phyloP scores from a whole-genome alignment of 2,888 invertebrate species.

The Drosophila austrosaltans region DNA sequence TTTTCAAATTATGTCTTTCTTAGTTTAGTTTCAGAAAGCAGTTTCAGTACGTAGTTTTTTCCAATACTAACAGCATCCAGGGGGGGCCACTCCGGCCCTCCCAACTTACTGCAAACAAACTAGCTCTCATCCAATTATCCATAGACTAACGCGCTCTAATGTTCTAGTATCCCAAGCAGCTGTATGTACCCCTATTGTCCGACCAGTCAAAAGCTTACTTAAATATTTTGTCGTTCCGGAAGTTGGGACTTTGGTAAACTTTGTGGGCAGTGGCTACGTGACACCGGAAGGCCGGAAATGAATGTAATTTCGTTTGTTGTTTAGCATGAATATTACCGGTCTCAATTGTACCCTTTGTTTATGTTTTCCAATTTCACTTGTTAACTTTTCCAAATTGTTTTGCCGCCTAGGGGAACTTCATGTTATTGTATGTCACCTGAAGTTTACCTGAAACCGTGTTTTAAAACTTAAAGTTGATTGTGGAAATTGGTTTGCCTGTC shows the following conservation, averaged over 20 bases:
- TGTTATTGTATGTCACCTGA: constrained; percentile 14
- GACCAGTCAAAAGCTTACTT: not conserved
- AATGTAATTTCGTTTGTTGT: constrained; percentile 58
- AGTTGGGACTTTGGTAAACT: constrained; percentile 49
- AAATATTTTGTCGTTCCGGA: constrained; percentile 54
- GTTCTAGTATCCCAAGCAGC: not conserved
- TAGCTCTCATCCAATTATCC: constrained; percentile 35
- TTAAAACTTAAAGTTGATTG: constrained; percentile 35
- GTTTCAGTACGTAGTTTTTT: too few relatives aligned
- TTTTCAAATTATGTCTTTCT: not conserved
- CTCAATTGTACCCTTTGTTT: constrained; percentile 55
- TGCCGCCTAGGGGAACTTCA: constrained; percentile 9
- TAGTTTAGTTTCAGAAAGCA: not conserved
- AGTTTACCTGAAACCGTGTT: not conserved
- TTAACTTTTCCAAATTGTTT: constrained; percentile 32
- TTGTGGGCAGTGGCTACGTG: constrained; percentile 61
- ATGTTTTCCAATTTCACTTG: constrained; percentile 39
- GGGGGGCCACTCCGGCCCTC: not conserved
- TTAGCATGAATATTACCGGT: constrained; percentile 36
- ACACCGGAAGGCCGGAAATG: constrained; percentile 68
- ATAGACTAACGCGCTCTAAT: constrained; percentile 45
- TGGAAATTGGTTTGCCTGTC: constrained; percentile 30
- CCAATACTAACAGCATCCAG: too few relatives aligned
- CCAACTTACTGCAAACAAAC: not conserved
- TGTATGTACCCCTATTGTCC: not conserved